Base-by-base conservation (phyloP, 2,797 vertebrate species). In the Cyprinella venusta region DNA sequence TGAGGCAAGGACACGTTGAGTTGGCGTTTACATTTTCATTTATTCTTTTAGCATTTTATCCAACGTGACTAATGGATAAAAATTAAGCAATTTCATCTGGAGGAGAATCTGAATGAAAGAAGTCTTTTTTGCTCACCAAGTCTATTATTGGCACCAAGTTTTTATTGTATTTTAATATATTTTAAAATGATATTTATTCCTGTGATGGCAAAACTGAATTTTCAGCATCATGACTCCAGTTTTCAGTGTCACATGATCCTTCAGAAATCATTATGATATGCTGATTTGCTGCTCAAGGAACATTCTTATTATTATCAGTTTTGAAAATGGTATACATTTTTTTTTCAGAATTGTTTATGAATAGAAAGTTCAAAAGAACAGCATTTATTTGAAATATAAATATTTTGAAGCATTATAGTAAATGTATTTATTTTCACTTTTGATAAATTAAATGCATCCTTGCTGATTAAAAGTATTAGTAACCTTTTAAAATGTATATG, bases 1-100 rank as follows among this genome's bases (percentile, higher is more conserved):
- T 96, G 80, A 88, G 91, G 15, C 45, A 48, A 30, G 40, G 50
- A 16, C 26, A 71, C 15, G 36, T 3, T 54, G 10, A 21, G 38
- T 19, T 48, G 19, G 12, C 42, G 2, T 33, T 21, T 30, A 13
- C 15, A 42, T 42, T 61, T 40, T 15, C 8, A 61, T 40, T n/a
- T 42, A 21, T 42, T 68, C 9, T 30, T 30, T 75, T 74, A 61
- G 15, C 15, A 61, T 21, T 26, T 59, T 52, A 12, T 63, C 15
- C 13, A 1, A 38, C 40, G 8, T 26, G 19, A 76, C 74, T 15
- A 36, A 59, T n/a, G 40, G 61, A 42, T 38, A 30, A 56, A 48
- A 74, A 52, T 6, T 2, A 56, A 5, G 50, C 19, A 75, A 21
- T n/a, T 75, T 16, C 3, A 8, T 15, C 19, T 75, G 21, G 12